Base-by-base conservation (phyloP, 2,797 vertebrate species). In the Scomberomorus guttatus region DNA sequence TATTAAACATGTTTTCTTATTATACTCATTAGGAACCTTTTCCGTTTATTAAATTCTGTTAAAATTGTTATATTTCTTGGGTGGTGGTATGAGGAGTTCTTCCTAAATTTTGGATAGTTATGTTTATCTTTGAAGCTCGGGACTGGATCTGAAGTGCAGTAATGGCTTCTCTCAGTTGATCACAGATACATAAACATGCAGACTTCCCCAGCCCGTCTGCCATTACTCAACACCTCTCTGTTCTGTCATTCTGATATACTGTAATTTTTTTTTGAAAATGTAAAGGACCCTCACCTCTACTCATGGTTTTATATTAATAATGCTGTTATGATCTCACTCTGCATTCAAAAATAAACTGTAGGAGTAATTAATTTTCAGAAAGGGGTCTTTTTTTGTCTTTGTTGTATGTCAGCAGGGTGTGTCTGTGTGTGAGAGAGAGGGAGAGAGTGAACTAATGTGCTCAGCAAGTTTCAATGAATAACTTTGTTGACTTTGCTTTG, bases 261-360 rank as follows among this genome's bases (percentile, higher is more conserved):
- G 57, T 51, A 52, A 48, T 15, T 73, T 48, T 14, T 44, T 51
- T 57, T 18, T 10, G 37, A 71, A 81, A 48, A 66, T 51, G 48
- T 56, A 10, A 61, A 64, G 37, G 22, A 71, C 32, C 39, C 12
- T 56, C 27, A 13, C 17, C 57, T 62, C 2, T 64, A 22, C 2
- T 22, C 44, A 48, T 65, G 46, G 5, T 74, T 84, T 80, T 75
- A 32, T 60, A 74, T 66, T n/a, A 34, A 29, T 72, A 20, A 67
- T n/a, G 22, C n/a, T 61, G 27, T 50, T 58, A 13, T 72, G 46
- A 75, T 56, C 39, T 55, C 22, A 74, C n/a, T 55, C 48, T 77
- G 17, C n/a, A 78, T 66, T 75, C 71, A 79, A 56, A 46, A 51
- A 65, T 37, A 39, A 18, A 39, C 18, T 12, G 10, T 39, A 32